phyloP scores from a whole-genome alignment of 2,888 invertebrate genomes.

The Cinara cedri region DNA sequence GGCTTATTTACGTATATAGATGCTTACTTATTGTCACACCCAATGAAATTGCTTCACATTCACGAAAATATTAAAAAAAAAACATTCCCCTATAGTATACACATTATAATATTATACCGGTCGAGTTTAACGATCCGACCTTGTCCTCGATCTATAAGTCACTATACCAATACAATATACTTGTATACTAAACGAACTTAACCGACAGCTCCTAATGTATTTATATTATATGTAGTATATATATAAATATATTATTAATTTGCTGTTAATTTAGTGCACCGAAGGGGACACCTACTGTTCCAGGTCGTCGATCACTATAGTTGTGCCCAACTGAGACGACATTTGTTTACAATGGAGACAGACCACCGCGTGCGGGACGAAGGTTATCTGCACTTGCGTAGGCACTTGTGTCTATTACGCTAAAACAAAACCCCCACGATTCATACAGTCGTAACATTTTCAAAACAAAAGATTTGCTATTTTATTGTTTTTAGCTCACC shows the following conservation, averaged over 20 bases:
- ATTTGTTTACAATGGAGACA: conserved; percentile 45
- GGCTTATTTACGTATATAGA: not conserved
- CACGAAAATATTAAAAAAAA: not conserved
- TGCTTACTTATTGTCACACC: conserved; percentile 18
- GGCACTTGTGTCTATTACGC: conserved; percentile 14
- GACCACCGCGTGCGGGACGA: conserved; percentile 41
- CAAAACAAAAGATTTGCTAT: conserved; percentile 35
- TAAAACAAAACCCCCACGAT: conserved; percentile 21
- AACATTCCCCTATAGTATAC: not conserved
- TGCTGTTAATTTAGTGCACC: conserved; percentile 43
- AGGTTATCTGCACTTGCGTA: conserved; percentile 31
- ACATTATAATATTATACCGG: not conserved
- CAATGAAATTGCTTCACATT: not conserved
- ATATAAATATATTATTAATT: conserved; percentile 12
- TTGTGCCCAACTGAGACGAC: conserved; percentile 52
- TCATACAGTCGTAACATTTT: not conserved
- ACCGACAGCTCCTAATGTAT: conserved; percentile 8
- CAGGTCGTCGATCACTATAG: conserved; percentile 38
- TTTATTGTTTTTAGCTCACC: not conserved
- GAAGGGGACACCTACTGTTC: conserved; percentile 52
- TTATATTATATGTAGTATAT: not conserved
- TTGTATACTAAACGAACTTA: conserved; percentile 9
- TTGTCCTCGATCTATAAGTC: conserved; percentile 50
- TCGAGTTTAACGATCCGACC: conserved; percentile 46
- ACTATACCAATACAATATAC: too few species aligned